A percentile compares a stretch with the other conserved stretches of the same genome.
Evolutionary conservation across 2,888 invertebrate genomes (phyloP).

Genomic region (Hypselothyrea guttata): DNA sequence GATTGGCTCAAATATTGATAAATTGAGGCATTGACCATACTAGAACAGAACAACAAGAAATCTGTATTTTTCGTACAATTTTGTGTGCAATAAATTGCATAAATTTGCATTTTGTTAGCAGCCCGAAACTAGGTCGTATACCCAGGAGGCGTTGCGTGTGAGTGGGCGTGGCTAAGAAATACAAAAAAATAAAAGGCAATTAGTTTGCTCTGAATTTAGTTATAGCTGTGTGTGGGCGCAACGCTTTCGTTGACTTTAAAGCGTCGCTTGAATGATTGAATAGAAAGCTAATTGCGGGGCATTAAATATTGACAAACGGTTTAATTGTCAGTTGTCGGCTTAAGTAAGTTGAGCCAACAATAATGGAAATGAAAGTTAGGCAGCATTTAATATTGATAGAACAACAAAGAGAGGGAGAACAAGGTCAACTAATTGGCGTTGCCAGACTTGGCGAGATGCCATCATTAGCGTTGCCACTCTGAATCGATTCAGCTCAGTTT

Average conservation of each 20-base stretch:
- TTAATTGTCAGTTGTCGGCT: constrained; percentile 15
- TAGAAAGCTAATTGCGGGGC: constrained; percentile 24
- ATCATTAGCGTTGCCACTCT: too few species aligned
- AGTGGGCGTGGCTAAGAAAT: neutral
- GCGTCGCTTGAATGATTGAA: constrained; percentile 4
- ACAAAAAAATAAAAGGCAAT: constrained; percentile 3
- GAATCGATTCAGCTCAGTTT: too few species aligned
- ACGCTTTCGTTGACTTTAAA: neutral
- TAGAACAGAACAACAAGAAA: constrained; percentile 17
- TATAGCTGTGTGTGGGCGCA: constrained; percentile 1
- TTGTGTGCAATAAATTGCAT: constrained; percentile 16
- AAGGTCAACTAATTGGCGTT: too few species aligned
- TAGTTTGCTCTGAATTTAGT: constrained; percentile 30
- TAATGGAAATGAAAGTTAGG: constrained; percentile 10
- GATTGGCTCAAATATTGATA: constrained; percentile 29
- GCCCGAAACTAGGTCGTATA: neutral
- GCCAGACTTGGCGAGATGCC: neutral
- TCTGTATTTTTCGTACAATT: neutral
- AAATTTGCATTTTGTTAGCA: constrained; percentile 32
- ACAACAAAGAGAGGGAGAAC: too few species aligned
- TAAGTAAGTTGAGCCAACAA: constrained; percentile 14
- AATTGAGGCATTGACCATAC: constrained; percentile 20
- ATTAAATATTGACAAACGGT: constrained; percentile 30
- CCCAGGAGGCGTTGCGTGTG: neutral
- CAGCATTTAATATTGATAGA: constrained; percentile 4